These are phyloP conservation scores for Leptocoma aspasia DNA, from an alignment of 2,113 vertebrate genomes.

Conservation along the genomic window DNA sequence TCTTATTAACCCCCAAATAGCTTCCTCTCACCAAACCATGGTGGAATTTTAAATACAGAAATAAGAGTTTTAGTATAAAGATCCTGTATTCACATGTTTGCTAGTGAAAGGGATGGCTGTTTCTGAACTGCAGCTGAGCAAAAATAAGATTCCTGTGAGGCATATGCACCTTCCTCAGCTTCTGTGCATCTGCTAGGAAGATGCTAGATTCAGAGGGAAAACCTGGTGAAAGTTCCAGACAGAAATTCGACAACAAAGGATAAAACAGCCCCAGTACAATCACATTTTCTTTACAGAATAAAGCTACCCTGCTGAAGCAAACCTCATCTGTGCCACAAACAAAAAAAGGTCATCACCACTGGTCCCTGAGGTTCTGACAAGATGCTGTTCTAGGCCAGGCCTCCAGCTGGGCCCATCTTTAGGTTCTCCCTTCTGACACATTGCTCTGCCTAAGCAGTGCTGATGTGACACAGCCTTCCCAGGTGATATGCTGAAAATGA, in stretches of 20 bases:
- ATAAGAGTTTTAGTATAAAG: neutral
- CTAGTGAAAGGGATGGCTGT: neutral
- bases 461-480: neutral
- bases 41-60: conserved; percentile 20
- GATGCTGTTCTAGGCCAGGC: neutral
- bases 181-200: neutral
- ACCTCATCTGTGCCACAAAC: neutral
- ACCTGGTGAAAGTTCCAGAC: neutral
- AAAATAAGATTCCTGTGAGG: neutral
- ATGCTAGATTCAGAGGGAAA: neutral
- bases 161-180: neutral
- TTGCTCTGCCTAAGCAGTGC: neutral
- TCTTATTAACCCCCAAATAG: conserved; percentile 51
- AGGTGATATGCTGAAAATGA: neutral
- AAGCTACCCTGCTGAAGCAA: neutral
- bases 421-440: neutral
- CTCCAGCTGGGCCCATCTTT: neutral
- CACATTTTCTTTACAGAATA: neutral
- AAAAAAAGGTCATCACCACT: neutral
- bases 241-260: neutral
- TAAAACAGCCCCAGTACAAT: neutral
- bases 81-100: neutral
- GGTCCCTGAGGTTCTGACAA: fast-evolving
- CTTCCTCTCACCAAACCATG: neutral
- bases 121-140: neutral